phyloP scores from a whole-genome alignment of 2,797 vertebrate genomes.

The Peromyscus attwateri region DNA sequence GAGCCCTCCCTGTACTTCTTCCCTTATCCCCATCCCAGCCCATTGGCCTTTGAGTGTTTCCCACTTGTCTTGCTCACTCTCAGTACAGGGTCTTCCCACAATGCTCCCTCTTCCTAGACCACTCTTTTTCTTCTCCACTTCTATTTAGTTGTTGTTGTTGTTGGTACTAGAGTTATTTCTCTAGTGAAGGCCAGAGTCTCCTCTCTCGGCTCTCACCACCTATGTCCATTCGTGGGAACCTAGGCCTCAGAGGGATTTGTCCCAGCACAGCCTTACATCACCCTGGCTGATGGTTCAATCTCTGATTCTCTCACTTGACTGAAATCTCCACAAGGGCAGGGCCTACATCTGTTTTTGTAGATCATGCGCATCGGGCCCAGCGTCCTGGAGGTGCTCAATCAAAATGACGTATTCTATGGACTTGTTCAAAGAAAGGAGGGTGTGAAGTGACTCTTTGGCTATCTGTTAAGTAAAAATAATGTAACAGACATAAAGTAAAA shows the following conservation, averaged over 20 bases:
- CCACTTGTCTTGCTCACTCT: not conserved
- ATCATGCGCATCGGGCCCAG: not conserved
- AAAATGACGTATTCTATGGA: not conserved
- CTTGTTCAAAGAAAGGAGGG: not conserved
- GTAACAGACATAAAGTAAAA: not conserved
- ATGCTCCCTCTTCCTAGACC: not conserved
- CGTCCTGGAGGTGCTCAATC: not conserved
- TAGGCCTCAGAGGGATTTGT: not conserved
- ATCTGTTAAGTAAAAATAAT: slow-evolving; percentile 42
- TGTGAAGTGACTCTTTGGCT: not conserved
- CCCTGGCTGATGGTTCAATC: not conserved
- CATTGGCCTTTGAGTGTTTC: not conserved
- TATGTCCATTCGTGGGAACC: not conserved
- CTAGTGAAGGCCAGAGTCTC: not conserved
- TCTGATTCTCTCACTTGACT: not conserved
- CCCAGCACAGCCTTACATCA: not conserved
- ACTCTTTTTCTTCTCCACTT: not conserved
- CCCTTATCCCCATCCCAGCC: not conserved
- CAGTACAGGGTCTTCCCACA: not conserved
- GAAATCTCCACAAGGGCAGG: not conserved
- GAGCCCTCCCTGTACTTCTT: not conserved
- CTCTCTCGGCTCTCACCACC: not conserved
- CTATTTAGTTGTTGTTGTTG: not conserved
- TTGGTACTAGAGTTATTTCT: not conserved
- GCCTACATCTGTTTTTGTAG: not conserved